These are phyloP conservation scores for Drosophila robusta DNA, from an alignment of 2,888 invertebrate species.

Conservation along the genomic window DNA sequence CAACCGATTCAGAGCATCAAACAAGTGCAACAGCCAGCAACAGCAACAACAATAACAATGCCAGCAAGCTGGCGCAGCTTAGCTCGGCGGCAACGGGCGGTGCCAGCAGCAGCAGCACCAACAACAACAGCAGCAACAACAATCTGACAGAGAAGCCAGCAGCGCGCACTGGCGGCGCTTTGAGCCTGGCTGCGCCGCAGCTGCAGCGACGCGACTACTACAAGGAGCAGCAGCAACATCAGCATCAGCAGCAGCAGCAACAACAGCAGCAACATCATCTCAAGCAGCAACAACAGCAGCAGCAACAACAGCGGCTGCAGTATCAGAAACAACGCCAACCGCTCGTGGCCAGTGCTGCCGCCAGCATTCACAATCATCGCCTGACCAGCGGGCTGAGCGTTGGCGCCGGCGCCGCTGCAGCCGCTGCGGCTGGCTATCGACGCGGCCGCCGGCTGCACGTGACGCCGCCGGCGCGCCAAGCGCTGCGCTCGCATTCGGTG, in stretches of 20 bases:
- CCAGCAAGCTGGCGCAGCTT: constrained; percentile 83
- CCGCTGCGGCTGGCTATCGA: constrained; percentile 73
- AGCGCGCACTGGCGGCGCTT: constrained; percentile 41
- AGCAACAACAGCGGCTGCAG: constrained; percentile 78
- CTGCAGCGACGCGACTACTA: constrained; percentile 82
- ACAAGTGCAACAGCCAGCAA: constrained; percentile 71
- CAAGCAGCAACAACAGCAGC: constrained; percentile 29
- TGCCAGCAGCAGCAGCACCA: constrained; percentile 57
- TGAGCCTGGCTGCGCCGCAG: constrained; percentile 78
- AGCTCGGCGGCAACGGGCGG: constrained; percentile 84
- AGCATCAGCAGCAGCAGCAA: constrained; percentile 58
- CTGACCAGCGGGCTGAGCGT: constrained; percentile 61
- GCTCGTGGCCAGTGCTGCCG: constrained; percentile 77
- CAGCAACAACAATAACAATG: constrained; percentile 69
- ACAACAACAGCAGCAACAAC: constrained; percentile 38
- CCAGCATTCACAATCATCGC: constrained; percentile 82
- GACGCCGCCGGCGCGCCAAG: constrained; percentile 56
- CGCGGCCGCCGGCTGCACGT: constrained; percentile 72
- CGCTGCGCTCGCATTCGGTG: constrained; percentile 84
- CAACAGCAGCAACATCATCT: constrained; percentile 43
- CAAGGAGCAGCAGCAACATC: constrained; percentile 63
- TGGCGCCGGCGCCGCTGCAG: constrained; percentile 51
- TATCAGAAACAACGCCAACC: constrained; percentile 84
- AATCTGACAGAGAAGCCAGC: constrained; percentile 25
- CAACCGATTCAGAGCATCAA: constrained; percentile 85